Evolutionary conservation across 1,140 invertebrate genomes (phyloP).

Genomic region (Dinothrombium tinctorium): DNA sequence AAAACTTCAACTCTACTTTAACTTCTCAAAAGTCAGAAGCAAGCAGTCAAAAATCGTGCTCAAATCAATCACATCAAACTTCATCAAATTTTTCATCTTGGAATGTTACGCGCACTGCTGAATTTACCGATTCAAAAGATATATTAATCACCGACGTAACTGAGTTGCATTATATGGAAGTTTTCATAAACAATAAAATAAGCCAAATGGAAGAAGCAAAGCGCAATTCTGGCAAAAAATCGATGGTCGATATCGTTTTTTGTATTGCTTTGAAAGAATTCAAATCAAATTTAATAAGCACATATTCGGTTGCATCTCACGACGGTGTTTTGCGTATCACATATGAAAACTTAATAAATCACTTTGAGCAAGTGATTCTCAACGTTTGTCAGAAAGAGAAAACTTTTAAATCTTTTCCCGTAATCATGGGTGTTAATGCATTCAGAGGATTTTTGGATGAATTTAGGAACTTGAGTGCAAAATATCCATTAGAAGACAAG

Average conservation of each 20-base stretch:
- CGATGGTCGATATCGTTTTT: slow-evolving; percentile 69
- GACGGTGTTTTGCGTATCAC: slow-evolving; percentile 34
- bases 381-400: slow-evolving; percentile 49
- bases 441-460: slow-evolving; percentile 88
- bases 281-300: slow-evolving; percentile 68
- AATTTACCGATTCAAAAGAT: slow-evolving; percentile 69
- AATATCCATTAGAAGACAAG: slow-evolving; percentile 28
- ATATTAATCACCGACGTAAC: slow-evolving; percentile 64
- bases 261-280: slow-evolving; percentile 64
- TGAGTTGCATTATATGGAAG: slow-evolving; percentile 59
- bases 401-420: slow-evolving; percentile 44
- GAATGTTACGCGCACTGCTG: slow-evolving; percentile 64
- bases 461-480: slow-evolving; percentile 54
- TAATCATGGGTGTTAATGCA: slow-evolving; percentile 81
- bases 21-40: not conserved
- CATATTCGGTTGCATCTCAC: slow-evolving; percentile 47
- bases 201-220: slow-evolving; percentile 45
- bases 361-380: slow-evolving; percentile 52
- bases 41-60: not conserved
- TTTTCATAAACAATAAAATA: slow-evolving; percentile 72
- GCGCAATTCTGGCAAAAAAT: slow-evolving; percentile 28
- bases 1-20: not conserved
- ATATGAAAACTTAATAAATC: slow-evolving; percentile 69
- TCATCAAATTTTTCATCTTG: slow-evolving; percentile 25
- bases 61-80: not conserved